A percentile compares a stretch with the other conserved stretches of the same genome.
These are phyloP conservation scores for Leptopilina clavipes DNA, from an alignment of 1,140 invertebrate species.

Conservation along the genomic window DNA sequence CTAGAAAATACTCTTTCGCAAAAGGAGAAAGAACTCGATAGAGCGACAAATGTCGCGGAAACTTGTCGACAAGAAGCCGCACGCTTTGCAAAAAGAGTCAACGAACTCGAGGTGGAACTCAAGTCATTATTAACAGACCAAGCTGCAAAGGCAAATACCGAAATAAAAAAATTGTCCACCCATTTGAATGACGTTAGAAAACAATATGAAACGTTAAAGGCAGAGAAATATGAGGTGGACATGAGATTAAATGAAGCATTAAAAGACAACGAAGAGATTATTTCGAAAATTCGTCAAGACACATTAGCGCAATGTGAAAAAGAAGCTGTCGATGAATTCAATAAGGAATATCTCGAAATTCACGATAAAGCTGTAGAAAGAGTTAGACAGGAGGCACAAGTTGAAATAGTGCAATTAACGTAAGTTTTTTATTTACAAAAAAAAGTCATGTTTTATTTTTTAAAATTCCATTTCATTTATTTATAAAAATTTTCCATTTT, in stretches of 20 bases:
- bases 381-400: constrained; percentile 64
- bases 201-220: constrained; percentile 59
- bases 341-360: constrained; percentile 70
- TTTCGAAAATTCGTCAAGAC: constrained; percentile 62
- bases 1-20: constrained; percentile 64
- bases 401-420: constrained; percentile 68
- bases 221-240: constrained; percentile 63
- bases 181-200: constrained; percentile 64
- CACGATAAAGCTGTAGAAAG: constrained; percentile 67
- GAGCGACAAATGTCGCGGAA: constrained; percentile 54
- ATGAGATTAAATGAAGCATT: constrained; percentile 64
- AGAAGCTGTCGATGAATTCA: constrained; percentile 59
- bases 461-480: no score
- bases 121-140: constrained; percentile 66
- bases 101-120: constrained; percentile 66
- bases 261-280: constrained; percentile 62
- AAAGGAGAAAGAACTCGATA: constrained; percentile 65
- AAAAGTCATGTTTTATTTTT: no score
- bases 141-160: constrained; percentile 63
- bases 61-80: constrained; percentile 58
- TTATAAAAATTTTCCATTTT: constrained; percentile 20
- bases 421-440: constrained; percentile 63
- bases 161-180: constrained; percentile 67
- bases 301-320: constrained; percentile 61
- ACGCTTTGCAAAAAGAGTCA: constrained; percentile 60